phyloP scores from a whole-genome alignment of 2,113 vertebrate species.

The Xenus cinereus region DNA sequence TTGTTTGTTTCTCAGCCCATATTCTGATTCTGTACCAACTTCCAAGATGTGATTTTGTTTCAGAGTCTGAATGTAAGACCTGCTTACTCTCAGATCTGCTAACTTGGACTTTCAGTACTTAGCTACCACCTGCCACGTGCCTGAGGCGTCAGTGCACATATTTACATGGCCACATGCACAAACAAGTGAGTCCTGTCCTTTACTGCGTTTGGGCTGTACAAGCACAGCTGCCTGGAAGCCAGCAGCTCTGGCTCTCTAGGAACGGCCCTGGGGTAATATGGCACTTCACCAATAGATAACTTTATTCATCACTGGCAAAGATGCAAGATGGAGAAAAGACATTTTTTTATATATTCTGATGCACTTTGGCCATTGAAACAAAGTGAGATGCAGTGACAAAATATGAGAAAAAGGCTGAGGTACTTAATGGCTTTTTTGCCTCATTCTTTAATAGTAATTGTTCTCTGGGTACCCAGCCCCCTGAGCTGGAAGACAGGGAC shows the following conservation, averaged over 20 bases:
- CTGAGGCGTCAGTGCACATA: not conserved
- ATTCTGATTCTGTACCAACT: not conserved
- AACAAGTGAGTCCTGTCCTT: not conserved
- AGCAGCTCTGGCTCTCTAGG: not conserved
- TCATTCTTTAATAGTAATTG: not conserved
- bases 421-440: not conserved
- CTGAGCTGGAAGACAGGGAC: not conserved
- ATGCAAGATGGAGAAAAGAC: not conserved
- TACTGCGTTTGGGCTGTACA: not conserved
- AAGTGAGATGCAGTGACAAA: not conserved
- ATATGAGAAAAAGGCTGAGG: not conserved
- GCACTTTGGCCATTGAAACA: not conserved
- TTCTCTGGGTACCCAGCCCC: not conserved
- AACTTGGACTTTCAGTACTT: not conserved
- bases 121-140: not conserved
- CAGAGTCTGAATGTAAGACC: not conserved
- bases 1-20: not conserved
- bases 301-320: not conserved
- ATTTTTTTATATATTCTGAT: not conserved
- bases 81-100: not conserved
- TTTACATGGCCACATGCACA: accelerated
- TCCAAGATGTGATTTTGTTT: not conserved
- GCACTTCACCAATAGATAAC: not conserved
- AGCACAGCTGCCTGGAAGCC: not conserved
- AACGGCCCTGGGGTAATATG: not conserved